Evolutionary conservation across 2,113 vertebrate species (phyloP), one percentile per base, ranked within the genome.

Genomic region (Seriola rivoliana): DNA sequence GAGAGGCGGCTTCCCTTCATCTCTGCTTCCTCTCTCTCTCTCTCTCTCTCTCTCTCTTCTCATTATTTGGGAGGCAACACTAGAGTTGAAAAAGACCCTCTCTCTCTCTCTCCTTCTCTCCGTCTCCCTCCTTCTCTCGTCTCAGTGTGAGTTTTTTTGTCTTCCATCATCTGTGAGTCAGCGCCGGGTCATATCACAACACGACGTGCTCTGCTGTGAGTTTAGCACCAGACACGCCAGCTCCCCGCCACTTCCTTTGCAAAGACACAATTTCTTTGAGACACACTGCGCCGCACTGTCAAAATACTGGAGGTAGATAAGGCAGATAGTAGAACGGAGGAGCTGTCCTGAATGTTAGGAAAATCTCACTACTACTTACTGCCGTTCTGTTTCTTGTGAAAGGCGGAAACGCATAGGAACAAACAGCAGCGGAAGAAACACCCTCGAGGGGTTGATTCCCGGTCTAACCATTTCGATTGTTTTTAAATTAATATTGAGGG

Each of bases 181-280:
- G 85, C 48, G 65, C 48, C 70, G 58, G 92, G 92, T 94, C 93
- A 90, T 65, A 89, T 89, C 85, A 48, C 89, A 87, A 93, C 93
- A 93, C 75, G 85, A 79, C 19, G 81, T 48, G 78, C 84, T 89
- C 86, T 60, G 83, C 85, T 78, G 82, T 82, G 85, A 88, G 87
- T 92, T 89, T 92, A 90, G 85, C 82, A 50, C 71, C 87, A 89
- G 81, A 91, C 82, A 68, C 74, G 17, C 72, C 66, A 74, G 76
- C 86, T 80, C 74, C 86, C 78, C 48, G 21, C 79, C 85, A 76
- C 82, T 88, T 84, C 72, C 92, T 85, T 42, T 71, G 73, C 88
- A 71, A 59, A 84, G 68, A 86, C 91, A 66, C 81, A 34, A 1
- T 75, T 76, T 77, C 81, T 87, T 84, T 87, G 76, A 90, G 78